Evolutionary conservation across 2,888 invertebrate genomes (phyloP).

Genomic region (Epinotia demarniana): DNA sequence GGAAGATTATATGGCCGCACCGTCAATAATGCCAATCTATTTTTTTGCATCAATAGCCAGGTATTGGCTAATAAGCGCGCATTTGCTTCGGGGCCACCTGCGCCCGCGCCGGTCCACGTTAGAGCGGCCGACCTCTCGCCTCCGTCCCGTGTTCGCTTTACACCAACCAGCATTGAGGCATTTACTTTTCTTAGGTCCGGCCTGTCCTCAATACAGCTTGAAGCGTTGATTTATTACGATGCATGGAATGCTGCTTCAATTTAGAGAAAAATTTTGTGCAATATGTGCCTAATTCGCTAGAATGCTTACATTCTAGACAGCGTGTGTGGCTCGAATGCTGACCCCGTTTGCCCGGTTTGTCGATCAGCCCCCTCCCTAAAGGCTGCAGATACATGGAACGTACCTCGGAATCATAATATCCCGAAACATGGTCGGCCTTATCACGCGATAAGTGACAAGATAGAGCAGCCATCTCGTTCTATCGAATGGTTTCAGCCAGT

Average conservation of each 20-base stretch:
- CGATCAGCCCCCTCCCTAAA: no score
- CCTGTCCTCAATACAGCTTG: slow-evolving; percentile 80
- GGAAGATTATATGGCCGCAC: slow-evolving; percentile 16
- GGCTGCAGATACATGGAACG: no score
- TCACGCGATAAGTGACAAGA: no score
- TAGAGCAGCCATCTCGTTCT: no score
- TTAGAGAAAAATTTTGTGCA: slow-evolving; percentile 77
- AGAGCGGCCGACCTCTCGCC: slow-evolving; percentile 80
- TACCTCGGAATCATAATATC: no score
- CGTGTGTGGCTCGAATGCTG: slow-evolving; percentile 55
- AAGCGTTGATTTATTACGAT: slow-evolving; percentile 79
- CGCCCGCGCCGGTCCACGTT: slow-evolving; percentile 51
- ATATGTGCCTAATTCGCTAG: slow-evolving; percentile 64
- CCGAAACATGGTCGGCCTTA: no score
- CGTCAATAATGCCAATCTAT: slow-evolving; percentile 27
- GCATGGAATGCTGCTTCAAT: slow-evolving; percentile 72
- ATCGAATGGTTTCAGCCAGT: no score
- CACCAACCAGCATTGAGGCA: slow-evolving; percentile 76
- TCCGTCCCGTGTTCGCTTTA: slow-evolving; percentile 60
- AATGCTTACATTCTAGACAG: slow-evolving; percentile 55
- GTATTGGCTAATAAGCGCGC: slow-evolving; percentile 77
- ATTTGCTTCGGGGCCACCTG: slow-evolving; percentile 76
- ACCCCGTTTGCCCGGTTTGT: slow-evolving; percentile 57
- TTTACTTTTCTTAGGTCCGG: slow-evolving; percentile 82
- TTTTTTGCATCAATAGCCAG: slow-evolving; percentile 42